These are phyloP conservation scores for Micromesistius poutassou DNA, from an alignment of 2,797 vertebrate genomes.

Conservation along the genomic window DNA sequence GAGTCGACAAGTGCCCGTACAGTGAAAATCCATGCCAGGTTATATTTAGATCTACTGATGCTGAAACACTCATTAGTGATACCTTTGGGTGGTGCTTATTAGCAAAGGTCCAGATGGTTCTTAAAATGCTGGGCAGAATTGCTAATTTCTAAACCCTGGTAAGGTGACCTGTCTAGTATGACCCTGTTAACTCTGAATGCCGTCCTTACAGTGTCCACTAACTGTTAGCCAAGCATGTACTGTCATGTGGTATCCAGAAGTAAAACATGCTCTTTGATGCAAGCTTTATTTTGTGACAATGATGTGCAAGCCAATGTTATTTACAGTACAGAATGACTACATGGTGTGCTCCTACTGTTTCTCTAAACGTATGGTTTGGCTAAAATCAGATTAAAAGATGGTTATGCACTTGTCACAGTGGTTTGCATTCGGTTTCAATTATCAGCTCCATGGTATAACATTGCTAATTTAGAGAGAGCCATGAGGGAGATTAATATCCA, in stretches of 20 bases:
- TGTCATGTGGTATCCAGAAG: background rate
- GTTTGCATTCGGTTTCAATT: constrained; percentile 34
- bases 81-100: background rate
- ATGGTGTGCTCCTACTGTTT: constrained; percentile 20
- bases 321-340: constrained; percentile 28
- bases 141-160: background rate
- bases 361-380: background rate
- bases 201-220: constrained; percentile 8
- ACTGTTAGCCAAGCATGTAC: constrained; percentile 13
- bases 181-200: constrained; percentile 2
- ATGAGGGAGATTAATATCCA: constrained; percentile 2
- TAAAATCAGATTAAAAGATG: constrained; percentile 30
- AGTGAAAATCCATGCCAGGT: background rate
- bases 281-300: background rate
- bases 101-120: background rate
- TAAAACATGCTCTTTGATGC: constrained; percentile 15
- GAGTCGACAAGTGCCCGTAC: background rate
- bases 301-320: background rate
- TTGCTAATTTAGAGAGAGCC: background rate
- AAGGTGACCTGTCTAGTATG: background rate
- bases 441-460: background rate
- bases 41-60: background rate
- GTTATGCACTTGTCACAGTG: constrained; percentile 42
- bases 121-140: background rate
- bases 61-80: background rate